Percentiles rank a stretch among this genome's conserved stretches.
phyloP scores from a whole-genome alignment of 2,888 invertebrate genomes.

The Dusona sp. region DNA sequence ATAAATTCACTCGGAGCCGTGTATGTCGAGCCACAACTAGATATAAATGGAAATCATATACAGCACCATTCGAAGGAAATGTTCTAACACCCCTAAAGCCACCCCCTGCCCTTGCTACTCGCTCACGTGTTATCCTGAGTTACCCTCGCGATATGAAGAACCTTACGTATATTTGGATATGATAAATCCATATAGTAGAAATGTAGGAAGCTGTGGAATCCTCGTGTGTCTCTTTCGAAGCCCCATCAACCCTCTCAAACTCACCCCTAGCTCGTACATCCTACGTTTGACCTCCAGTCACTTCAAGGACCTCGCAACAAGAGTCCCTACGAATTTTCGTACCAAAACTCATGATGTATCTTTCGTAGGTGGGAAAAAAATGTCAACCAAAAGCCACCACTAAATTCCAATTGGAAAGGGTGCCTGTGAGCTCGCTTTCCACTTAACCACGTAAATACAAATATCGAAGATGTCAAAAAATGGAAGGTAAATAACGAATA shows the following conservation, averaged over 20 bases:
- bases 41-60: neutral
- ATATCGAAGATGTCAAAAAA: neutral
- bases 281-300: conserved; percentile 9
- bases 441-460: neutral
- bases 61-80: neutral
- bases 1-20: neutral
- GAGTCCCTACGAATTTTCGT: neutral
- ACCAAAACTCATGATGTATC: neutral
- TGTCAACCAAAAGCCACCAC: neutral
- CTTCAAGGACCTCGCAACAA: neutral
- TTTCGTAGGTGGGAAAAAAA: neutral
- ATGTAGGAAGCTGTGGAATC: neutral
- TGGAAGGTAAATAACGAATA: neutral
- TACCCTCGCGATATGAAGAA: neutral
- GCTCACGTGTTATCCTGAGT: neutral
- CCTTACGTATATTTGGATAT: neutral
- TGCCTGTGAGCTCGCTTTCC: neutral
- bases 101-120: neutral
- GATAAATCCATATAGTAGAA: neutral
- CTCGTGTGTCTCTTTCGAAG: neutral
- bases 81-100: neutral
- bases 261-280: neutral
- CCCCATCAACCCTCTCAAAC: conserved; percentile 5
- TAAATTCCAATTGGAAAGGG: neutral
- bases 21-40: neutral